Evolutionary conservation across 2,888 invertebrate species (phyloP).

Genomic region (Nymphalis c-album): DNA sequence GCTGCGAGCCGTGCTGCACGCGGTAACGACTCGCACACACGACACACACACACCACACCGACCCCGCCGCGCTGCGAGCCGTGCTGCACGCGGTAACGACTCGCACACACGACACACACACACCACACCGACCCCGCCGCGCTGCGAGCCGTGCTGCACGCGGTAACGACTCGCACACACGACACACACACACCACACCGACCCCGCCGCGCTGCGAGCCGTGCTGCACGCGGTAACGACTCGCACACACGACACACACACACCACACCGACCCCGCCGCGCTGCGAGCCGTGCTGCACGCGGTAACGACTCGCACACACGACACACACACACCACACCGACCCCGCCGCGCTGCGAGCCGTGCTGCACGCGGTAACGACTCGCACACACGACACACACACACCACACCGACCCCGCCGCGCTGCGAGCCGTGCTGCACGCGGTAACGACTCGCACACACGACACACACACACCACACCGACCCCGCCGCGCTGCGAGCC

Average conservation of each 20-base stretch:
- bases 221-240: conserved; percentile 85
- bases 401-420: conserved; percentile 85
- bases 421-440: conserved; percentile 80
- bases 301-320: conserved; percentile 61
- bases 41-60: too few species aligned
- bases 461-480: too few species aligned
- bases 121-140: conserved; percentile 85
- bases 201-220: conserved; percentile 93
- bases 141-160: conserved; percentile 80
- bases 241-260: too few species aligned
- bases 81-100: conserved; percentile 85
- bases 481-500: conserved; percentile 93
- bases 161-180: conserved; percentile 61
- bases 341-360: conserved; percentile 93
- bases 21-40: conserved; percentile 61
- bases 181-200: too few species aligned
- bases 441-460: conserved; percentile 61
- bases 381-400: too few species aligned
- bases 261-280: conserved; percentile 85
- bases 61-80: conserved; percentile 93
- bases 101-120: too few species aligned
- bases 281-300: conserved; percentile 80
- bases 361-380: conserved; percentile 85
- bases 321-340: too few species aligned
- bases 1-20: conserved; percentile 80